phyloP scores from a whole-genome alignment of 2,797 vertebrate genomes.

The Anguilla obscura region DNA sequence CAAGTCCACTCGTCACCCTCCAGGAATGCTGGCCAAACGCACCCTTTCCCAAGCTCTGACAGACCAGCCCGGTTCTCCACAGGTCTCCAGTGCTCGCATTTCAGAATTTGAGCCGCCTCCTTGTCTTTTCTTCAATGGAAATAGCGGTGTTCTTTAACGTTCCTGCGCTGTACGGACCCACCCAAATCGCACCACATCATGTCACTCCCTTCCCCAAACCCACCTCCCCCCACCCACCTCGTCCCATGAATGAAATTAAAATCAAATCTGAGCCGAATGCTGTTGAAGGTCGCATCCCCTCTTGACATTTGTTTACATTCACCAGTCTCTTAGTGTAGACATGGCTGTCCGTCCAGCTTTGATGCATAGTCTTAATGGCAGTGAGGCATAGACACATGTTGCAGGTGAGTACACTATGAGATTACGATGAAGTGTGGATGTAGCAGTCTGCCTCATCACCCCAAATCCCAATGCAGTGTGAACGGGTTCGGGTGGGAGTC shows the following conservation, averaged over 20 bases:
- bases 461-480: constrained; percentile 15
- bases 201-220: constrained; percentile 10
- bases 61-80: constrained; percentile 19
- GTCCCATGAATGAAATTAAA: constrained; percentile 29
- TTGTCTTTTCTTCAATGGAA: constrained; percentile 29
- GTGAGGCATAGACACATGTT: constrained; percentile 31
- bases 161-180: constrained; percentile 34
- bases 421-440: neutral
- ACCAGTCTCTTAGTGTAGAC: constrained; percentile 51
- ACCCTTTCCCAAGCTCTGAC: constrained; percentile 25
- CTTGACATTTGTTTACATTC: constrained; percentile 68
- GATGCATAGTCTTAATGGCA: constrained; percentile 70
- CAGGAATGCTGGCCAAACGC: constrained; percentile 18
- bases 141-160: constrained; percentile 31
- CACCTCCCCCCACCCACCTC: neutral
- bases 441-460: constrained; percentile 29
- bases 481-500: constrained; percentile 31
- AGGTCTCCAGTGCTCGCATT: constrained; percentile 17
- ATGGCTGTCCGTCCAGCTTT: constrained; percentile 50
- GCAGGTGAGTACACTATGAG: neutral
- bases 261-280: constrained; percentile 3
- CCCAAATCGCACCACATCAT: neutral
- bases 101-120: constrained; percentile 32
- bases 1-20: constrained; percentile 28
- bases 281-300: constrained; percentile 53